Percentiles rank a stretch among this genome's conserved stretches.
Conservation (phyloP, 2,888 invertebrate genomes). For the Augiades crinisus region DNA sequence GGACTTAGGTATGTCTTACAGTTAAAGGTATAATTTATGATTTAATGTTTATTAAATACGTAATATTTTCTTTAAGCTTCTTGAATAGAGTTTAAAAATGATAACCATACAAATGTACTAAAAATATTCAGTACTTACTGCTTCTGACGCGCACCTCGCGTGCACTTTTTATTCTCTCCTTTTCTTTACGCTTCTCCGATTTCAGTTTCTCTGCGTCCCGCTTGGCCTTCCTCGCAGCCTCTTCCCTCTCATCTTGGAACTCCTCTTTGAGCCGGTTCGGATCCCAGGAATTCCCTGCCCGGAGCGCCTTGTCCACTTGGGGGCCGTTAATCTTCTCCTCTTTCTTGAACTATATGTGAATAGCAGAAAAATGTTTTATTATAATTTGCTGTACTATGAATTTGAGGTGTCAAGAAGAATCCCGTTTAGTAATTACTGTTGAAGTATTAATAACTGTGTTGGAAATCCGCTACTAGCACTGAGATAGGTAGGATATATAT, state of each 20-base stretch:
- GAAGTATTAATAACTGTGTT: too few species aligned
- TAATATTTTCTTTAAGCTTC: too few species aligned
- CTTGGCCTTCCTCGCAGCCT: slow-evolving; percentile 40
- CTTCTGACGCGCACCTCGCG: slow-evolving; percentile 39
- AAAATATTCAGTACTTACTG: slow-evolving; percentile 46
- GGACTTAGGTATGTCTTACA: too few species aligned
- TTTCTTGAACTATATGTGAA: slow-evolving; percentile 86
- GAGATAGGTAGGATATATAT: too few species aligned
- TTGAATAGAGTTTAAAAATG: too few species aligned
- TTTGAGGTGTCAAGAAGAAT: too few species aligned
- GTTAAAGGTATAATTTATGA: too few species aligned
- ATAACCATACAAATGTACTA: background rate
- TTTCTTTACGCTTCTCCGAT: slow-evolving; percentile 75
- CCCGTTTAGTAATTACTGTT: too few species aligned
- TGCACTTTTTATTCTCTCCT: slow-evolving; percentile 50
- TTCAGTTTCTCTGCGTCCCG: slow-evolving; percentile 40
- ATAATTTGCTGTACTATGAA: too few species aligned
- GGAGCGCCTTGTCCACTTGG: slow-evolving; percentile 88
- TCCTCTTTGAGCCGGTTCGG: slow-evolving; percentile 50
- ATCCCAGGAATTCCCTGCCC: slow-evolving; percentile 86
- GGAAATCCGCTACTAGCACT: too few species aligned
- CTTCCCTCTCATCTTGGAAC: slow-evolving; percentile 53
- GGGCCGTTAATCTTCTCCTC: slow-evolving; percentile 90
- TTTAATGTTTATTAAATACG: too few species aligned
- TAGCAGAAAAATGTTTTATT: background rate